Evolutionary conservation across 2,888 invertebrate species (phyloP).

Genomic region (Amorpha juglandis): DNA sequence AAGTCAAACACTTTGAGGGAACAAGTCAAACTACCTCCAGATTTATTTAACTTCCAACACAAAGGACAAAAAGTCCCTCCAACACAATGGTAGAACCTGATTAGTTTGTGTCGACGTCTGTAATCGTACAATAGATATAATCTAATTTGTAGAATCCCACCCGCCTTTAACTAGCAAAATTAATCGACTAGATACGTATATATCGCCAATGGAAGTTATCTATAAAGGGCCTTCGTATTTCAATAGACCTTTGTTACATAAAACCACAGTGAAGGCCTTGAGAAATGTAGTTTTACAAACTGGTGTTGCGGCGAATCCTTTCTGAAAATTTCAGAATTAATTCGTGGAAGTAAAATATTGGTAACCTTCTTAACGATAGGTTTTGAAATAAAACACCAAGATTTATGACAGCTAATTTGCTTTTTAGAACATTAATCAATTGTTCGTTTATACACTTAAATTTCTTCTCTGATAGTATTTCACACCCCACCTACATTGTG

Average conservation of each 20-base stretch:
- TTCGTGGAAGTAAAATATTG: background rate
- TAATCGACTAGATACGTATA: conserved; percentile 45
- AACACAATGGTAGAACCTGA: conserved; percentile 45
- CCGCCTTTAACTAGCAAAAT: conserved; percentile 47
- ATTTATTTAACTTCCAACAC: conserved; percentile 49
- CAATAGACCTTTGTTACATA: background rate
- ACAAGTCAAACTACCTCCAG: conserved; percentile 51
- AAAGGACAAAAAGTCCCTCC: conserved; percentile 41
- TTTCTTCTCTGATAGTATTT: too few relatives aligned
- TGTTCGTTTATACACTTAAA: too few relatives aligned
- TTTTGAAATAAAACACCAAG: background rate
- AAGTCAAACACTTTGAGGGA: conserved; percentile 41
- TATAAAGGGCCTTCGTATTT: conserved; percentile 10
- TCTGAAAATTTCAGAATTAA: background rate
- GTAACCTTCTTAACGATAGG: background rate
- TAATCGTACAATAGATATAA: conserved; percentile 63
- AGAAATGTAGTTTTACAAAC: background rate
- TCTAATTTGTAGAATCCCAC: conserved; percentile 56
- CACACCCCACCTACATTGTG: too few relatives aligned
- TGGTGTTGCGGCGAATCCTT: background rate
- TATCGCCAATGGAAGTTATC: conserved; percentile 32
- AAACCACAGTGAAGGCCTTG: background rate
- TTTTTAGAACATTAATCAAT: too few relatives aligned
- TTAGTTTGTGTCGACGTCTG: conserved; percentile 56
- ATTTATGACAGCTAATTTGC: background rate